Base-by-base conservation (phyloP, 2,797 vertebrate genomes). In the Arrhamphus sclerolepis region DNA sequence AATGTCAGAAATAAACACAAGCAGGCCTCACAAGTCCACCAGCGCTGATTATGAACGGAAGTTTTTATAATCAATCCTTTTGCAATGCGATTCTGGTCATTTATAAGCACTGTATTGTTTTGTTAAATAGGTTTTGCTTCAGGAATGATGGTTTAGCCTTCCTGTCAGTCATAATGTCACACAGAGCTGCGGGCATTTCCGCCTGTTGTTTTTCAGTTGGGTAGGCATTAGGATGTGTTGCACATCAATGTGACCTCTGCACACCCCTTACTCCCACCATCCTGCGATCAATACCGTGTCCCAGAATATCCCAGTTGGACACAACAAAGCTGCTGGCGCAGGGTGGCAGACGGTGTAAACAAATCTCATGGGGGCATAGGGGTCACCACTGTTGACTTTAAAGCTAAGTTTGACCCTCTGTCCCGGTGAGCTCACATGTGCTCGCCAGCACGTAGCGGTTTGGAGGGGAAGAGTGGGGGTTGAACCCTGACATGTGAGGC, bases 141-240 rank as follows among this genome's bases (percentile, higher is more conserved):
- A 26, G 24, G 24, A 26, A 6, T 26, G 24, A 34, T 10, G 14
- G 34, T 38, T 4, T 11, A 38, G 34, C 13, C 34, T 16, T 38
- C 34, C 34, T 14, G 13, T 38, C 34, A 16, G 34, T 16, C 4
- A 13, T 38, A 38, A 16, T 38, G 34, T 38, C 34, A 16, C 11
- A 14, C 13, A 3, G 29, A 56, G 67, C 69, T 19, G 2, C 10
- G 4, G 70, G 68, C 63, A 41, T 60, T 84, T 85, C 74, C 62
- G 50, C 20, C 38, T 71, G 64, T 70, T 82, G 54, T 80, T 81
- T 62, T 80, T 60, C 61, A 65, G 52, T 69, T 41, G 72, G 80
- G 11, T 81, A 63, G 50, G 69, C 74, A 78, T 80, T 60, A 61
- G 85, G 75, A 77, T 78, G 77, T 62, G 64, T 78, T 80, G 75